Evolutionary conservation across 2,888 invertebrate genomes (phyloP).

Genomic region (Scaptomyza polygonia): DNA sequence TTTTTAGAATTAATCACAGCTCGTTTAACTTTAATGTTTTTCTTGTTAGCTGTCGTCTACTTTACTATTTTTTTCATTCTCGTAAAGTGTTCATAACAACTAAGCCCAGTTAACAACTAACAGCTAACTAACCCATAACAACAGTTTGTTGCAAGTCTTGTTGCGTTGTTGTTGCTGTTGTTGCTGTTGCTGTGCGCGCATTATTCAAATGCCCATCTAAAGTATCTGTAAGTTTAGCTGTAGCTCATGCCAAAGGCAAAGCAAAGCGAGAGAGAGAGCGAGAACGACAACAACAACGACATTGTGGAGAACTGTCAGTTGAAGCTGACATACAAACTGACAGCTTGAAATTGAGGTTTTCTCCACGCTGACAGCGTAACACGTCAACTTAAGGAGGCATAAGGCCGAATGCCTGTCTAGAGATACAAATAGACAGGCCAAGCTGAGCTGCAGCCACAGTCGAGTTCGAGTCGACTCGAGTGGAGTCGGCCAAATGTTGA

Average conservation of each 20-base stretch:
- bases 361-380: conserved; percentile 80
- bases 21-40: background rate
- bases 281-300: conserved; percentile 49
- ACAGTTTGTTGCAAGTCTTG: conserved; percentile 28
- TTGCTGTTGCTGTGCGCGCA: conserved; percentile 14
- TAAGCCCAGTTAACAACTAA: conserved; percentile 35
- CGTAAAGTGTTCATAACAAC: conserved; percentile 28
- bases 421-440: conserved; percentile 75
- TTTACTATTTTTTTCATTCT: too few relatives aligned
- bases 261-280: conserved; percentile 42
- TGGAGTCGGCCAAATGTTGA: conserved; percentile 46
- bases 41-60: conserved; percentile 23
- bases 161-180: background rate
- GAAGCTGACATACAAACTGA: conserved; percentile 83
- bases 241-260: conserved; percentile 19
- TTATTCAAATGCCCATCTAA: conserved; percentile 76
- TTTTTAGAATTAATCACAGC: too few relatives aligned
- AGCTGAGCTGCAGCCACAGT: conserved; percentile 20
- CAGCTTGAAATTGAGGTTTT: conserved; percentile 83
- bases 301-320: conserved; percentile 82
- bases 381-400: conserved; percentile 80
- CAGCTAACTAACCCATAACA: conserved; percentile 25
- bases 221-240: conserved; percentile 50
- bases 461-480: background rate
- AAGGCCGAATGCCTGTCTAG: conserved; percentile 79